These are phyloP conservation scores for Monodelphis domestica DNA, from an alignment of 2,797 vertebrate genomes.

Conservation along the genomic window DNA sequence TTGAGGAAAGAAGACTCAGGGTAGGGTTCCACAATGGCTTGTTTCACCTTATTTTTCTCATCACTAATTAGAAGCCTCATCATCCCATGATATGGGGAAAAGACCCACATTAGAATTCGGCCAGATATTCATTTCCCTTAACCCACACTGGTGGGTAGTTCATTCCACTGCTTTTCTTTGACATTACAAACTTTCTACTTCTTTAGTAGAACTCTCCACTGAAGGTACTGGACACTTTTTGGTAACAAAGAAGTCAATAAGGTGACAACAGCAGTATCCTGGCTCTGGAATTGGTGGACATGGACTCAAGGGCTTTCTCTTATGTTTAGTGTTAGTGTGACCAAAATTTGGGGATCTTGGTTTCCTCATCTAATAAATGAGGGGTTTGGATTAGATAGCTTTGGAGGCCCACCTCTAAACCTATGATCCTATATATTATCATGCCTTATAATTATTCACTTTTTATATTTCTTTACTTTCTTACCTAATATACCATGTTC, in stretches of 20 bases:
- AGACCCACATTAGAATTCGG: background rate
- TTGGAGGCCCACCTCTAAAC: constrained; percentile 22
- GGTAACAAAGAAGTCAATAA: background rate
- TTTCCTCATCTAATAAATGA: background rate
- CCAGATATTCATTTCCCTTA: background rate
- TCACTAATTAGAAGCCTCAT: background rate
- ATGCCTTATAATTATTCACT: constrained; percentile 60
- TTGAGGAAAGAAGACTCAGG: constrained; percentile 48
- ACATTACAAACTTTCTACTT: background rate
- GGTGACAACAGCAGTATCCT: background rate
- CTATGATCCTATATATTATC: constrained; percentile 47
- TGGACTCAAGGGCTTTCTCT: background rate
- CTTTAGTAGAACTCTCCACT: background rate
- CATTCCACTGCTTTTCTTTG: too few species aligned
- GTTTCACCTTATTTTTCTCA: constrained; percentile 55
- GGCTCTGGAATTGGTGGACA: background rate
- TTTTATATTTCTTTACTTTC: constrained; percentile 28
- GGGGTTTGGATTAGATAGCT: background rate
- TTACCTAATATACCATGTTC: background rate
- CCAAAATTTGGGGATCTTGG: background rate
- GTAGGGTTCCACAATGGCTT: constrained; percentile 10
- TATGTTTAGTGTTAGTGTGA: background rate
- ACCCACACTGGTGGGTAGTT: background rate
- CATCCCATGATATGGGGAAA: background rate
- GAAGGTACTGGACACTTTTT: background rate